Evolutionary conservation across 35 echinoderm and acorn worm species (phyloP).

Genomic region (Stichopus chloronotus): DNA sequence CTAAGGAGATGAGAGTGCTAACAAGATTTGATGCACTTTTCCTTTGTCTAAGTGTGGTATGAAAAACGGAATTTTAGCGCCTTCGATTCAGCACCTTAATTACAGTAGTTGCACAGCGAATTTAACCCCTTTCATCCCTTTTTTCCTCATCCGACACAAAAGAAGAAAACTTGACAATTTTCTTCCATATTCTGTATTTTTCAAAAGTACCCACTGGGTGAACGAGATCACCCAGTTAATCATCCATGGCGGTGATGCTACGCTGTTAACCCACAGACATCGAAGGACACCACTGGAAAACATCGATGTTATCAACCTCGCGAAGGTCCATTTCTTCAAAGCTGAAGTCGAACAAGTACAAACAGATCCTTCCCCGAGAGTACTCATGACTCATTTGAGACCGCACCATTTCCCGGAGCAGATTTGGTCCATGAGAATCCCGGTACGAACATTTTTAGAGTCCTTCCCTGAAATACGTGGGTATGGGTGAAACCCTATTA

Average conservation of each 20-base stretch:
- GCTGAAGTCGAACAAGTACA: not conserved
- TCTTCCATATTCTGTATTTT: not conserved
- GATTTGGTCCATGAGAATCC: not conserved
- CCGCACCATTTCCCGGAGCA: not conserved
- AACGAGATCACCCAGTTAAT: not conserved
- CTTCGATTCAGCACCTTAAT: too few relatives aligned
- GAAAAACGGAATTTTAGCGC: too few relatives aligned
- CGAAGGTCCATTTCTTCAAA: not conserved
- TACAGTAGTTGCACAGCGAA: too few relatives aligned
- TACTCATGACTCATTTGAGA: not conserved
- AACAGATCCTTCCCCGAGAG: not conserved
- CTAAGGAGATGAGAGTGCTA: too few relatives aligned
- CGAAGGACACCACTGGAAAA: not conserved
- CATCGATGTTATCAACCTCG: not conserved
- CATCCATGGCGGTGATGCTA: not conserved
- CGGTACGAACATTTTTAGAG: slow-evolving; percentile 9
- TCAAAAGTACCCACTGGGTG: slow-evolving; percentile 5
- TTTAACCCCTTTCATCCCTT: too few relatives aligned
- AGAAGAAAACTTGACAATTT: too few relatives aligned
- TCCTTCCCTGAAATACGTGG: too few relatives aligned
- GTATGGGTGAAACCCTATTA: too few relatives aligned
- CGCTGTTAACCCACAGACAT: not conserved
- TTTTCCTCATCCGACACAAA: too few relatives aligned
- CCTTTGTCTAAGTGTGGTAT: too few relatives aligned
- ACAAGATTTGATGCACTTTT: too few relatives aligned